phyloP scores from a whole-genome alignment of 2,113 vertebrate species.

The Platanista minor region DNA sequence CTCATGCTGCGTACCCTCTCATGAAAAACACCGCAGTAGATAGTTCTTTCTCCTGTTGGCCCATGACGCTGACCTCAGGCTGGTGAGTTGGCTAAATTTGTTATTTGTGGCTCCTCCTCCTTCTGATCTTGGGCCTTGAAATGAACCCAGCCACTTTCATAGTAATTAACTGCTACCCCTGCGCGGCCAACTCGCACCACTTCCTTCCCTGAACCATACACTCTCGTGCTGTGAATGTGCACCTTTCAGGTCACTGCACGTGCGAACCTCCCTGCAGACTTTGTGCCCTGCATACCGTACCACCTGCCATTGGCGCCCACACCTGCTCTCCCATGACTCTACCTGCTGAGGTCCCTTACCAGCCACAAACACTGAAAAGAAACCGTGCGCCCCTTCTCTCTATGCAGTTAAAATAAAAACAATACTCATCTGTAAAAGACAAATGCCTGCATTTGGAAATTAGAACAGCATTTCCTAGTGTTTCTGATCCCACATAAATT shows the following conservation, averaged over 20 bases:
- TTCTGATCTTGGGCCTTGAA: not conserved
- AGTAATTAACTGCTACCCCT: not conserved
- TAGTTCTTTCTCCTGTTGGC: not conserved
- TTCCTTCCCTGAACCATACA: not conserved
- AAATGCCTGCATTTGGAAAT: not conserved
- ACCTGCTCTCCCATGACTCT: rapidly evolving
- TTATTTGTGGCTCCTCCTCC: not conserved
- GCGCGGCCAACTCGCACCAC: not conserved
- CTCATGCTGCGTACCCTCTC: not conserved
- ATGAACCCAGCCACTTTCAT: not conserved
- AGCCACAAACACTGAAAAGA: not conserved
- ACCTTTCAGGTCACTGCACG: not conserved
- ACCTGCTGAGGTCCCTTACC: not conserved
- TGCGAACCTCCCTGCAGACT: not conserved
- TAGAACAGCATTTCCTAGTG: not conserved
- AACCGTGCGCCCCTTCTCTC: not conserved
- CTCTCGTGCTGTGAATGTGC: not conserved
- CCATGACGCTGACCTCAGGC: not conserved
- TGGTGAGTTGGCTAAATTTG: not conserved
- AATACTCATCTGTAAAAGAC: not conserved
- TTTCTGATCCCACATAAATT: not conserved
- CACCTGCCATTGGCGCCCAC: no score
- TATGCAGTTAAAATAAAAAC: not conserved
- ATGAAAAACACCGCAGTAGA: not conserved
- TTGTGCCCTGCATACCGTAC: rapidly evolving